Evolutionary conservation across 2,888 invertebrate species (phyloP), one percentile per base, ranked within the genome.

Genomic region (Dorcus parallelipipedus): DNA sequence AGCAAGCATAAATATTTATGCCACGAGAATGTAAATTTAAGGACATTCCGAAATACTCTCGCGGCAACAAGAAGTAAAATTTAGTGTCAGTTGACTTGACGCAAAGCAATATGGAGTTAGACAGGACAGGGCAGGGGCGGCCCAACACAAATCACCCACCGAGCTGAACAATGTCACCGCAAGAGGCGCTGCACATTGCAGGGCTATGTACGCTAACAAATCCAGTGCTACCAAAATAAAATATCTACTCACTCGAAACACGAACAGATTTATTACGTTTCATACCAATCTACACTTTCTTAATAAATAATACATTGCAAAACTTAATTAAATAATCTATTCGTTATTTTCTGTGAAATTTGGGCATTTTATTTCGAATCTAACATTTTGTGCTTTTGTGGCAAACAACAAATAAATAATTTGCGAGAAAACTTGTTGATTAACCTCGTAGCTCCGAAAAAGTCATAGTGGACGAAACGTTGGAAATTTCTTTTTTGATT

Each of bases 141-240:
- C 69, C 68, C 69, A 67, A 72, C 73, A 74, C 73, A 75, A 75
- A 74, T 74, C 74, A 74, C 71, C 72, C 71, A 63, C 69, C 67
- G 69, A 69, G 68, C 69, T 69, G 69, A 72, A 71, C 71, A 72
- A 73, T 73, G 74, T 73, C 74, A 73, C 73, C 73, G 71, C 74
- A 73, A 71, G 70, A 70, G 65, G 68, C 64, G 61, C 50, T 58
- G 54, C 60, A 45, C 58, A 57, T 56, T 53, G 58, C 64, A 59
- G 59, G 52, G 61, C 49, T 54, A 51, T 49, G 26, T 33, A 33
- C 26, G 61, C 55, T 48, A 45, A 54, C 38, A 54, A 60, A 56
- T 56, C 61, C 60, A 61, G 56, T 60, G 56, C 38, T 49, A 56
- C 52, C 49, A 49, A 60, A 63, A 60, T 39, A 42, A 53, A 4